Base-by-base conservation (phyloP, 2,888 invertebrate species). In the Odontothrips loti region DNA sequence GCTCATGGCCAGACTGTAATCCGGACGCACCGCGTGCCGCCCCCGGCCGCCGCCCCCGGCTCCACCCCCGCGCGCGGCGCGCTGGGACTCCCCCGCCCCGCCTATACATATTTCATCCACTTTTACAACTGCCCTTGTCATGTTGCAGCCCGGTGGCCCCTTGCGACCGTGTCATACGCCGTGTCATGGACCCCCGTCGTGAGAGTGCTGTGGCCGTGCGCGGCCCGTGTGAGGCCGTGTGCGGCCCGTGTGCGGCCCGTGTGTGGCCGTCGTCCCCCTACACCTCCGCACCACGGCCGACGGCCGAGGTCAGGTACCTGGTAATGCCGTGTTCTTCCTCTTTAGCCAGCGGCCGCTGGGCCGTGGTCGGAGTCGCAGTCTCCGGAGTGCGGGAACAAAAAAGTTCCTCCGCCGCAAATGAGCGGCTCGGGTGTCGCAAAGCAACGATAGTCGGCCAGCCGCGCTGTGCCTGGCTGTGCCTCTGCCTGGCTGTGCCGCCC, bases 101-200 rank as follows among this genome's bases (percentile, higher is more conserved):
- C 58, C 68, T 27, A 8, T 75, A 27, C 68, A 75, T 75, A 75
- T 75, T 75, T 75, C 68, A 75, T 75, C 68, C 10, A 75, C 68
- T 75, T 75, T 75, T 27, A 75, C 68, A 75, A 75, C 68, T 75
- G 68, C 68, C 68, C 68, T 27, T 75, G 68, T 75, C 68, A 75
- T 75, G 68, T 75, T 27, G 23, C 68, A 75, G 68, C 68, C 68
- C 51, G 34, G 58, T 4, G 20, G 58, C 20, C 58, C 58, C 58
- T 58, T 20, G 58, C 58, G 58, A 58, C 34, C 51, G 51, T 51
- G 51, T 51, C 34, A 15, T 58, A 58, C 58, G 58, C 15, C 58
- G 15, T 20, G 51, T 20, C 12, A 10, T 20, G 51, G 1, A 1
- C 51, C 12, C 15, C 34, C 34, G 34, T 43, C 34, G 34, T 43